Base-by-base conservation (phyloP, 2,797 vertebrate genomes). In the Orestias chungarensis region DNA sequence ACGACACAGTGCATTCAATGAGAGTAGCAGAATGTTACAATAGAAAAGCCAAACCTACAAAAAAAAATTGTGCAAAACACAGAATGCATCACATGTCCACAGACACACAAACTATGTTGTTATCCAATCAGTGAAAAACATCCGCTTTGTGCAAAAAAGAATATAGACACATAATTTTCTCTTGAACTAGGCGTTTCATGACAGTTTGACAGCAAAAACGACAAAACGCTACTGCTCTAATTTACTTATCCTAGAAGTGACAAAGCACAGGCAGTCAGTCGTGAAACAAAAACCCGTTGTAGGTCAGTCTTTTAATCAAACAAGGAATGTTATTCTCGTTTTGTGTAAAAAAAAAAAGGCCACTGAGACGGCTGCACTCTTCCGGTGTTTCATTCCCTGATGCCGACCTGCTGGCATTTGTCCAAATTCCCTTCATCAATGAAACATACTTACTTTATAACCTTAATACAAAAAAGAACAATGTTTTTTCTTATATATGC, bases 121-220 rank as follows among this genome's bases (percentile, higher is more conserved):
- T 78, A 52, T 85, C 90, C 92, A 91, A 88, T 94, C 93, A 71
- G 88, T 95, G 93, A 91, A 80, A n/a, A 83, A 93, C 94, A 95
- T 92, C 89, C 93, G 94, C 89, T 91, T 94, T 96, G 96, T 95
- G 96, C 96, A 94, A 93, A 89, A n/a, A 93, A 90, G 95, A 96
- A 96, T 96, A 97, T 95, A 89, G 94, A 96, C 95, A 95, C 93
- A 86, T 91, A 93, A 94, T 91, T 94, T 94, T 76, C 83, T 89
- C 85, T 92, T 66, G 83, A 94, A 96, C 94, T 94, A 94, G 94
- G 94, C 94, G 87, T 95, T 95, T 95, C 95, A 95, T 91, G 88
- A 92, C 89, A 89, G 81, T 90, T 79, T 83, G 86, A 92, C 82
- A 78, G 76, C 49, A n/a, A 78, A 69, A 71, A 81, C 72, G 29